phyloP scores from a whole-genome alignment of 2,888 invertebrate species.

The Eurytoma californica region DNA sequence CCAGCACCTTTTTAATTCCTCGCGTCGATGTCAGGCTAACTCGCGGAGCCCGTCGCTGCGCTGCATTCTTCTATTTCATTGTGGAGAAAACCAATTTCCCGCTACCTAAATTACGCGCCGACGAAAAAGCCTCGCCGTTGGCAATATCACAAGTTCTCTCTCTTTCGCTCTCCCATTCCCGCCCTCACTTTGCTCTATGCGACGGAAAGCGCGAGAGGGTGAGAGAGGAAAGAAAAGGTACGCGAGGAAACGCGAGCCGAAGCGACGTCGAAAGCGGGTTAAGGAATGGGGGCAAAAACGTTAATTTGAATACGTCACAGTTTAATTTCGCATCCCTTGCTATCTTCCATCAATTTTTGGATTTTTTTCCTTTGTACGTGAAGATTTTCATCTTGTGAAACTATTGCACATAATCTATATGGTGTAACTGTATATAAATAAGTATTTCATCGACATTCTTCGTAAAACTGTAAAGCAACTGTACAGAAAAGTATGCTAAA shows the following conservation, averaged over 20 bases:
- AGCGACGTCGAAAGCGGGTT: slow-evolving; percentile 52
- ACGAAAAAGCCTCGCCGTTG: slow-evolving; percentile 69
- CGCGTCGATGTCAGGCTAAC: slow-evolving; percentile 45
- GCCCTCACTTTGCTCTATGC: slow-evolving; percentile 63
- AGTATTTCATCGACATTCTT: no score
- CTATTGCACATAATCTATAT: no score
- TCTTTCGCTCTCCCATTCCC: slow-evolving; percentile 58
- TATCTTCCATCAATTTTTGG: neutral
- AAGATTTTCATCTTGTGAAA: no score
- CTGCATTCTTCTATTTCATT: slow-evolving; percentile 75
- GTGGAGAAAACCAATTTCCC: slow-evolving; percentile 76
- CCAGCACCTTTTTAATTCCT: slow-evolving; percentile 52
- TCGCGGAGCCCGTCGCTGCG: slow-evolving; percentile 59
- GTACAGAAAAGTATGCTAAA: no score
- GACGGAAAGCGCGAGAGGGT: slow-evolving; percentile 61
- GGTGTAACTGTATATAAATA: no score
- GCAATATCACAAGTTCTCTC: slow-evolving; percentile 74
- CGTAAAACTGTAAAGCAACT: no score
- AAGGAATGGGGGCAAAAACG: slow-evolving; percentile 70
- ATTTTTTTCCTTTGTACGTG: no score
- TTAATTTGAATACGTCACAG: slow-evolving; percentile 75
- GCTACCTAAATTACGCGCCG: slow-evolving; percentile 74
- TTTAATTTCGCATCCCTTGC: slow-evolving; percentile 75
- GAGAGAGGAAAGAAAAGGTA: slow-evolving; percentile 63
- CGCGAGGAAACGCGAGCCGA: slow-evolving; percentile 38